Conservation (phyloP, 35 echinoderm and acorn worm genomes). For the Ophioderma brevispina region DNA sequence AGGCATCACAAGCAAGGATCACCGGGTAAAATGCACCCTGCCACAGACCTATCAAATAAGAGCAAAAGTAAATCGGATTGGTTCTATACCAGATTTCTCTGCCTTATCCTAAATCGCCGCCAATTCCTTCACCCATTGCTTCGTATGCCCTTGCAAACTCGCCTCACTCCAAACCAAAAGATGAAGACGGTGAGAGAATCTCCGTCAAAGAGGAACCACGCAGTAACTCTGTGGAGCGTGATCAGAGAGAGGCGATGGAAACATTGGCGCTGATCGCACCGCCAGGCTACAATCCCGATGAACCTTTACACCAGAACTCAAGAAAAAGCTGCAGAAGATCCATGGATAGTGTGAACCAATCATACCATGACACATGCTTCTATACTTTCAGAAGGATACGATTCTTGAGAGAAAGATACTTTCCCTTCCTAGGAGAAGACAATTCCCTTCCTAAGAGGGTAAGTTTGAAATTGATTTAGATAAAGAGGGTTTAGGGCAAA, state of each 20-base stretch:
- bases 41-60: slow-evolving; percentile 9
- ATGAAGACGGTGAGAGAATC: slow-evolving; percentile 10
- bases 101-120: slow-evolving; percentile 19
- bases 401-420: slow-evolving; percentile 83
- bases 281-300: slow-evolving; percentile 75
- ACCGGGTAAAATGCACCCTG: slow-evolving; percentile 12
- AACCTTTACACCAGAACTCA: slow-evolving; percentile 74
- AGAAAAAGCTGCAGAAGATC: slow-evolving; percentile 68
- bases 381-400: slow-evolving; percentile 93
- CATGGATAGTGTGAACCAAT: slow-evolving; percentile 81
- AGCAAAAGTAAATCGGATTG: slow-evolving; percentile 16
- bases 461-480: slow-evolving; percentile 41
- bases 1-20: slow-evolving; percentile 23
- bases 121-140: background rate
- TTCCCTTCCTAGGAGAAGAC: slow-evolving; percentile 83
- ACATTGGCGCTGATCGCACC: slow-evolving; percentile 12
- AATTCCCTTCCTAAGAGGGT: slow-evolving; percentile 72
- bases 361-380: slow-evolving; percentile 92
- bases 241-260: background rate
- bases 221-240: background rate
- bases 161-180: background rate
- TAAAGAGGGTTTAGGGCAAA: too few species aligned
- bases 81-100: slow-evolving; percentile 18
- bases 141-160: background rate
- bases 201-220: slow-evolving; percentile 54